These are phyloP conservation scores for Nasonovia ribisnigri DNA, from an alignment of 2,888 invertebrate genomes.

Conservation along the genomic window DNA sequence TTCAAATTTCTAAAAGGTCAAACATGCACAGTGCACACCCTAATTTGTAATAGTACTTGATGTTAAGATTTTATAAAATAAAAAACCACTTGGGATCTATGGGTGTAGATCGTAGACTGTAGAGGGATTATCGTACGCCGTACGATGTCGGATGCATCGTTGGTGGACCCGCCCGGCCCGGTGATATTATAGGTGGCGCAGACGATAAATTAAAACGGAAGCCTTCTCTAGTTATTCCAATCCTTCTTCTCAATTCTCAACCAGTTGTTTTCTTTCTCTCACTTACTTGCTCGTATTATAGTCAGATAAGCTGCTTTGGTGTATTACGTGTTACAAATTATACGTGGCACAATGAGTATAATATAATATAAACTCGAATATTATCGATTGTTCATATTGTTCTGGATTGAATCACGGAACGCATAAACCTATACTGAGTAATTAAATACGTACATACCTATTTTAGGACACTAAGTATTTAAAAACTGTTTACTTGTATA, in stretches of 20 bases:
- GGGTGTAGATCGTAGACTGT: conserved; percentile 42
- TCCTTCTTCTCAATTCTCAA: conserved; percentile 18
- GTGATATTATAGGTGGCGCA: conserved; percentile 62
- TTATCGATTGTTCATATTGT: conserved; percentile 45
- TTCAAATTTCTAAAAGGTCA: conserved; percentile 57
- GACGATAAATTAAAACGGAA: conserved; percentile 63
- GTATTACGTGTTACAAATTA: conserved; percentile 16
- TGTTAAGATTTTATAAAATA: conserved; percentile 33
- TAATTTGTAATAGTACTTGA: conserved; percentile 3
- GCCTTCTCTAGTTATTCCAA: conserved; percentile 45
- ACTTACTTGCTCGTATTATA: conserved; percentile 8
- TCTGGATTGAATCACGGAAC: conserved; percentile 23
- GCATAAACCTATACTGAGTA: not conserved
- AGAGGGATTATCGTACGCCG: conserved; percentile 48
- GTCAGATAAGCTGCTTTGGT: conserved; percentile 39
- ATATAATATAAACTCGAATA: not conserved
- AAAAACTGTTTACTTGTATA: not conserved
- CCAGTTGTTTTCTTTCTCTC: conserved; percentile 5
- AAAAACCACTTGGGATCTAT: conserved; percentile 39
- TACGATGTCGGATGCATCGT: conserved; percentile 47
- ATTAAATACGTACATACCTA: conserved; percentile 19
- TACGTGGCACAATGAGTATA: conserved; percentile 15
- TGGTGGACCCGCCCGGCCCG: conserved; percentile 31
- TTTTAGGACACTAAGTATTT: not conserved
- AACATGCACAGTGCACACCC: not conserved